Evolutionary conservation across 2,797 vertebrate genomes (phyloP).

Genomic region (Schizopygopsis malacanthus): DNA sequence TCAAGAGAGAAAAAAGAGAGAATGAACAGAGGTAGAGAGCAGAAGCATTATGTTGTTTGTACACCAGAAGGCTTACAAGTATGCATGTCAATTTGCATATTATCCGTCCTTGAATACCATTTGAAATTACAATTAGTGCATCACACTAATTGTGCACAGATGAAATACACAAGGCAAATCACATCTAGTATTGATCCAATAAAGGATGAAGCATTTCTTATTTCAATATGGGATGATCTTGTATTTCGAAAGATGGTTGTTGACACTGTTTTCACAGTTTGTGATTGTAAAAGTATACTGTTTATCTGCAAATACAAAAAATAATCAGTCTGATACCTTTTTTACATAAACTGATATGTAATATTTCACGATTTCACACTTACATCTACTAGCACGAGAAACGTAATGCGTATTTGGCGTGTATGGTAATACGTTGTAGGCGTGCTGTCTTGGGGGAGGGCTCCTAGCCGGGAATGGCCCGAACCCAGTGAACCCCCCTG

Average conservation of each 20-base stretch:
- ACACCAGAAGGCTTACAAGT: not conserved
- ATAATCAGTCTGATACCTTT: not conserved
- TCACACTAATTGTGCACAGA: not conserved
- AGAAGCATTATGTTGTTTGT: not conserved
- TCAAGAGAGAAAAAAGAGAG: not conserved
- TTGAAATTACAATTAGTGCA: slow-evolving; percentile 1
- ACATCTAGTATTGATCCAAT: not conserved
- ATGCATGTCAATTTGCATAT: not conserved
- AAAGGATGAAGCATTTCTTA: not conserved
- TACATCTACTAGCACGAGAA: no score
- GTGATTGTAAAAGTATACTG: not conserved
- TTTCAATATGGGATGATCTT: not conserved
- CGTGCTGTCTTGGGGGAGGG: no score
- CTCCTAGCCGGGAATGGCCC: no score
- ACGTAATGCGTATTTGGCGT: no score
- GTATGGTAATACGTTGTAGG: no score
- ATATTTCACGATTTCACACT: no score
- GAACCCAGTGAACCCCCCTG: no score
- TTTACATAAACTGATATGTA: not conserved
- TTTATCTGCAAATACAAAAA: not conserved
- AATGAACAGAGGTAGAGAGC: not conserved
- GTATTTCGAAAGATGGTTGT: not conserved
- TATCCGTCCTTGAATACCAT: not conserved
- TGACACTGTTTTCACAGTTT: not conserved
- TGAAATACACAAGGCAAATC: not conserved